These are phyloP conservation scores for Holothuria glaberrima DNA, from an alignment of 35 echinoderm and acorn worm species.

Conservation along the genomic window DNA sequence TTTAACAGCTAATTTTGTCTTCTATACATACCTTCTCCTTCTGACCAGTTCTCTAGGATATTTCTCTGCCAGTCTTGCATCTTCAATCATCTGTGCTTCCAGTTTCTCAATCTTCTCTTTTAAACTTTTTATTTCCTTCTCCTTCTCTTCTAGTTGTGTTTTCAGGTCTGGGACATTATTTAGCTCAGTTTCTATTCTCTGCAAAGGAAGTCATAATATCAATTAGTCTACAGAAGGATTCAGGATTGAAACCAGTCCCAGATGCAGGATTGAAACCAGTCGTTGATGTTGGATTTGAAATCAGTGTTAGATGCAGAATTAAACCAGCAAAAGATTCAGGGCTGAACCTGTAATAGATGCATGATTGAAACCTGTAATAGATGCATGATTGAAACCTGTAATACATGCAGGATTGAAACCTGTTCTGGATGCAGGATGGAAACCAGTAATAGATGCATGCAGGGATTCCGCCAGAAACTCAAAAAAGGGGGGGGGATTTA, in stretches of 20 bases:
- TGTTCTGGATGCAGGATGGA: not conserved
- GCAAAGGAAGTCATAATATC: not conserved
- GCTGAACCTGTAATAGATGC: too few relatives aligned
- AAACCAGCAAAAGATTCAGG: too few relatives aligned
- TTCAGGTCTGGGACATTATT: conserved; percentile 19
- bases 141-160: conserved; percentile 9
- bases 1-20: too few relatives aligned
- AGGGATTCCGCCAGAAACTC: too few relatives aligned
- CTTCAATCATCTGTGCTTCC: conserved; percentile 23
- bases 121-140: conserved; percentile 3
- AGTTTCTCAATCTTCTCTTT: conserved; percentile 35
- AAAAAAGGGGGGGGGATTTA: too few relatives aligned
- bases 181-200: conserved; percentile 41
- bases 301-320: too few relatives aligned
- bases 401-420: too few relatives aligned
- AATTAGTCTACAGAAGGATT: not conserved
- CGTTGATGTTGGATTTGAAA: too few relatives aligned
- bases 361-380: too few relatives aligned
- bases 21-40: not conserved
- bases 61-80: not conserved
- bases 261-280: too few relatives aligned
- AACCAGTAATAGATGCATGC: not conserved
- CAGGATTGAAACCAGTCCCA: not conserved
- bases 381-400: too few relatives aligned
- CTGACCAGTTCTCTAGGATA: not conserved